Conservation (phyloP, 2,888 invertebrate genomes). For the Acleris sparsana region DNA sequence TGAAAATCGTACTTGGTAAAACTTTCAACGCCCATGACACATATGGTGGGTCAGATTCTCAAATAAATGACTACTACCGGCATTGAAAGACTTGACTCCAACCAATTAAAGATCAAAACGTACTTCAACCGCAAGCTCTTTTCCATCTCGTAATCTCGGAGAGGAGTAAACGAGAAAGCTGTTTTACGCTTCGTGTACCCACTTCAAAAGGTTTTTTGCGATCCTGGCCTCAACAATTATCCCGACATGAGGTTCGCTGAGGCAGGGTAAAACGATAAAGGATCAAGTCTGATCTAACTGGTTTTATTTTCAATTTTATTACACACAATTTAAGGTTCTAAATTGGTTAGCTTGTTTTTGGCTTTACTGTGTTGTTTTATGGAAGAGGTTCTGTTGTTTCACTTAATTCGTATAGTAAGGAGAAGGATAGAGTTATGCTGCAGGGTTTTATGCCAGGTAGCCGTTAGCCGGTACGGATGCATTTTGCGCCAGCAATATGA, state of each 20-base stretch:
- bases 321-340: neutral
- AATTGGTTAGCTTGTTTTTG: neutral
- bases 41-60: too few species aligned
- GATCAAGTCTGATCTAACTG: neutral
- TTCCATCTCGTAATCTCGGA: slow-evolving; percentile 14
- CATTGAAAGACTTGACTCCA: neutral
- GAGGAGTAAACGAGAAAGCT: slow-evolving; percentile 18
- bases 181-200: slow-evolving; percentile 18
- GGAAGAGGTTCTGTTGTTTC: slow-evolving; percentile 1
- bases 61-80: too few species aligned
- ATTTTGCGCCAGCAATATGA: neutral
- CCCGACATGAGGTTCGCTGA: slow-evolving; percentile 5
- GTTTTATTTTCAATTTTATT: slow-evolving; percentile 5
- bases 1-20: too few species aligned
- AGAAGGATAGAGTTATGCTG: slow-evolving; percentile 9
- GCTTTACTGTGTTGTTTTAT: neutral
- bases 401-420: slow-evolving; percentile 8
- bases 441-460: slow-evolving; percentile 11
- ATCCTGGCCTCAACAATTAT: slow-evolving; percentile 27
- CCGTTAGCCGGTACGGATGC: slow-evolving; percentile 3
- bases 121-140: slow-evolving; percentile 4
- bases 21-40: too few species aligned
- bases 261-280: neutral
- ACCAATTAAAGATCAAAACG: slow-evolving; percentile 12
- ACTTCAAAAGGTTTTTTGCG: slow-evolving; percentile 30